Percentiles rank a stretch among this genome's conserved stretches.
Evolutionary conservation across 2,113 vertebrate genomes (phyloP).

Genomic region (Dipodomys stephensi): DNA sequence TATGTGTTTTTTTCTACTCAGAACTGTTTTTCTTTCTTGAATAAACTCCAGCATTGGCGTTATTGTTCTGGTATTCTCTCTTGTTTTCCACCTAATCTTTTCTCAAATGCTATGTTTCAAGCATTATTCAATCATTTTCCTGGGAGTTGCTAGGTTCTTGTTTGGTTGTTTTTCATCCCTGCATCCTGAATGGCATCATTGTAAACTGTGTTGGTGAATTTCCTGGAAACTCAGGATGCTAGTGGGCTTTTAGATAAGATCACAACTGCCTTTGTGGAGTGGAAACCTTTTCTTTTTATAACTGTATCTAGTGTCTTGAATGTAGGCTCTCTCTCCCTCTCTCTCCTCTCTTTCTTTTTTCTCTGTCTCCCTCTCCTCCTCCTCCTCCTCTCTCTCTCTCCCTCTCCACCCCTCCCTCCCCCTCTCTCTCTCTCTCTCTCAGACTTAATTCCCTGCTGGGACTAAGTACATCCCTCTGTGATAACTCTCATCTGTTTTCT

Average conservation of each 20-base stretch:
- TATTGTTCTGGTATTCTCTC: too few relatives aligned
- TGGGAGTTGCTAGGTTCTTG: not conserved
- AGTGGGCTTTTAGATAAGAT: not conserved
- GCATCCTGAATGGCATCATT: not conserved
- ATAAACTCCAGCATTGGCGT: too few relatives aligned
- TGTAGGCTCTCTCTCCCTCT: too few relatives aligned
- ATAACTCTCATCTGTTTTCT: not conserved
- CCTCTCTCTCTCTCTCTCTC: too few relatives aligned
- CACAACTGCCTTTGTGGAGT: not conserved
- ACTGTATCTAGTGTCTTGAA: too few relatives aligned
- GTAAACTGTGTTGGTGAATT: not conserved
- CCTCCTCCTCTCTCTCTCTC: too few relatives aligned
- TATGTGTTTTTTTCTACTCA: too few relatives aligned
- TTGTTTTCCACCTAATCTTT: not conserved
- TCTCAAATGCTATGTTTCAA: not conserved
- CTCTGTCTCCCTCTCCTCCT: too few relatives aligned
- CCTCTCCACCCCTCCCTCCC: too few relatives aligned
- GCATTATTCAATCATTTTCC: not conserved
- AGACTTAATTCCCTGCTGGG: not conserved
- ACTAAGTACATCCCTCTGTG: not conserved
- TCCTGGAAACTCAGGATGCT: not conserved
- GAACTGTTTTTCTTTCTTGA: too few relatives aligned
- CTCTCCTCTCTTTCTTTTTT: too few relatives aligned
- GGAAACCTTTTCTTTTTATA: too few relatives aligned
- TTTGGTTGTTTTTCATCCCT: not conserved